Base-by-base conservation (phyloP, 2,113 vertebrate species). In the Hyla sarda region DNA sequence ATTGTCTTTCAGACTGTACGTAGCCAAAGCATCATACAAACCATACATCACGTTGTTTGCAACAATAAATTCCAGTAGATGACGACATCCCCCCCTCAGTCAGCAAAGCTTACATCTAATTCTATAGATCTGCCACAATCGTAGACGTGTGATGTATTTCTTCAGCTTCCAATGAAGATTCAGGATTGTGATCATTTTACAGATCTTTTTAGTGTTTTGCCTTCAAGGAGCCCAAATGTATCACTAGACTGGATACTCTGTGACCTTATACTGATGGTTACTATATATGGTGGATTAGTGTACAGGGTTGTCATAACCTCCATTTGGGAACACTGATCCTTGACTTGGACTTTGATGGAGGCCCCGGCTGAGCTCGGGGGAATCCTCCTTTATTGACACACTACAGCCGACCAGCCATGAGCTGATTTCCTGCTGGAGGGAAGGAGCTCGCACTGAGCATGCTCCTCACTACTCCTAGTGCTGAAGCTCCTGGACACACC, bases 371-470 rank as follows among this genome's bases (percentile, higher is more conserved):
- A 56, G 14, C n/a, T 11, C 74, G 52, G 3, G 25, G 60, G 50
- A 12, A 25, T 74, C 72, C n/a, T 47, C n/a, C 72, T 65, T 60
- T n/a, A n/a, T n/a, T n/a, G n/a, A n/a, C 41, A 41, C 8, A n/a
- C 41, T 41, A 3, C 34, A 82, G 69, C 50, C 72, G 48, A 56
- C 21, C 82, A 10, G 83, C 86, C 71, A 87, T 88, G 74, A 86
- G 62, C 71, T 83, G 80, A 48, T 84, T n/a, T 72, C 80, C 83
- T 30, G 87, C 75, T 2, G n/a, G 32, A 89, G 50, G 76, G 78
- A 77, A 83, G 90, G 34, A 14, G 74, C 79, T 89, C 69, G 80
- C 85, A 88, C 80, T 86, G 90, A 91, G 91, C 90, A 89, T 89
- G 90, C 89, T 90, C 90, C 73, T 1, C 0, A 32, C 56, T 83